Evolutionary conservation across 2,888 invertebrate species (phyloP).

Genomic region (Trichacis sp.): DNA sequence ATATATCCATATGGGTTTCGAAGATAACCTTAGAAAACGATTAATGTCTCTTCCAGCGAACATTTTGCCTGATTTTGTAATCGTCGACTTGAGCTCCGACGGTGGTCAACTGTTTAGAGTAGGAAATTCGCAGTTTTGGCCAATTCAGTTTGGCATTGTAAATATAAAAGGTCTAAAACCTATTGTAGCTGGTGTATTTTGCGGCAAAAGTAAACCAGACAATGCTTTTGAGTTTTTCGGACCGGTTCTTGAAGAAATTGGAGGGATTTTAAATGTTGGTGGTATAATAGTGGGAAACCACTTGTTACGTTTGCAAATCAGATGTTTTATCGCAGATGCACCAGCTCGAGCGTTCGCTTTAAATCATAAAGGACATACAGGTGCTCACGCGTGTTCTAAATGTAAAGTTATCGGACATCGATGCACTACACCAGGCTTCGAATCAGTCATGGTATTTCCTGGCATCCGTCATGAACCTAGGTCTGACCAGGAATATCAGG

Average conservation of each 20-base stretch:
- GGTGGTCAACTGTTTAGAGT: constrained; percentile 23
- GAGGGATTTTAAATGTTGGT: constrained; percentile 11
- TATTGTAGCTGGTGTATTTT: constrained; percentile 40
- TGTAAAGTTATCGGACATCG: constrained; percentile 24
- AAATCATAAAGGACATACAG: constrained; percentile 33
- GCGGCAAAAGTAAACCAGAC: constrained; percentile 16
- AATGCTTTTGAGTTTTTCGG: constrained; percentile 8
- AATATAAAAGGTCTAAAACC: constrained; percentile 29
- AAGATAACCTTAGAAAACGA: no score
- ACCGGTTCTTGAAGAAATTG: constrained; percentile 14
- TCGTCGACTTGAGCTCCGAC: constrained; percentile 34
- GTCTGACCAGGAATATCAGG: neutral
- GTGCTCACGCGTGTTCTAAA: constrained; percentile 35
- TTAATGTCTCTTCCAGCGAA: no score
- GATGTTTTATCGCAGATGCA: constrained; percentile 42
- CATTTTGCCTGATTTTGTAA: constrained; percentile 10
- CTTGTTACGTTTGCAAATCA: constrained; percentile 13
- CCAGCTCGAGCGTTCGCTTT: constrained; percentile 35
- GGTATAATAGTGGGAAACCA: constrained; percentile 19
- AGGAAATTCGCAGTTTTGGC: constrained; percentile 39
- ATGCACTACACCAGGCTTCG: no score
- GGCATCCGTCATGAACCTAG: no score
- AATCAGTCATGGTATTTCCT: no score
- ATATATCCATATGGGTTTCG: no score
- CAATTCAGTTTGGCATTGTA: constrained; percentile 39